Percentiles rank a stretch among this genome's conserved stretches.
These are phyloP conservation scores for Chaetodon auriga DNA, from an alignment of 2,113 vertebrate genomes.

Conservation along the genomic window DNA sequence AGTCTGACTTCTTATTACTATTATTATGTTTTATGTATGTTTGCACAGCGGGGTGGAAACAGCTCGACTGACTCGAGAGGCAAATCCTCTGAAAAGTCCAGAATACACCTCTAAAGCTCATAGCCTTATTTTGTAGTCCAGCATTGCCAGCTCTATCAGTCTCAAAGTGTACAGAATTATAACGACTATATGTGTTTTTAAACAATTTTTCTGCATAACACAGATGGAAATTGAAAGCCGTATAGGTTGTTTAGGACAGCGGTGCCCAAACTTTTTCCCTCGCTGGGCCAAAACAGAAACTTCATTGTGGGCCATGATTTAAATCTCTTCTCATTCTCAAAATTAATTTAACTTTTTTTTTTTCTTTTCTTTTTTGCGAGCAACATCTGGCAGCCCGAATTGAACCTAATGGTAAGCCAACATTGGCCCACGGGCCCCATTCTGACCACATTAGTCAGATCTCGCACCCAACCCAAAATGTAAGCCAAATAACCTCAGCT, in stretches of 20 bases:
- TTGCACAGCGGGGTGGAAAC: not conserved
- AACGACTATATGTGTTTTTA: not conserved
- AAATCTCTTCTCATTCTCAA: too few species aligned
- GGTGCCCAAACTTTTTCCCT: too few species aligned
- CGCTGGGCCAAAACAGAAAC: too few species aligned
- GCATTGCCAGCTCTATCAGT: not conserved
- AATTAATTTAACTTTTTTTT: too few species aligned
- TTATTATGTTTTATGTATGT: constrained; percentile 10
- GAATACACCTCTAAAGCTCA: not conserved
- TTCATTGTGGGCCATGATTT: too few species aligned
- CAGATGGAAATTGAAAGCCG: not conserved
- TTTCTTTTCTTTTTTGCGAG: too few species aligned
- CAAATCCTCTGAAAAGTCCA: not conserved
- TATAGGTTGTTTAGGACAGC: too few species aligned
- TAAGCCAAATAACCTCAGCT: not conserved
- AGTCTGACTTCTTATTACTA: constrained; percentile 1
- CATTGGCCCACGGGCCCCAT: too few species aligned
- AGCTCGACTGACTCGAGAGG: not conserved
- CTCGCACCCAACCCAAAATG: not conserved
- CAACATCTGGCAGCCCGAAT: too few species aligned
- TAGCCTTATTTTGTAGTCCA: not conserved
- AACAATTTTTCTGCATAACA: not conserved
- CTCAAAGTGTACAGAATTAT: not conserved
- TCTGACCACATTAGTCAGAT: not conserved
- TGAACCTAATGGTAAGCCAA: too few species aligned